Conservation (phyloP, 2,113 vertebrate genomes). For the Chloroceryle aenea region DNA sequence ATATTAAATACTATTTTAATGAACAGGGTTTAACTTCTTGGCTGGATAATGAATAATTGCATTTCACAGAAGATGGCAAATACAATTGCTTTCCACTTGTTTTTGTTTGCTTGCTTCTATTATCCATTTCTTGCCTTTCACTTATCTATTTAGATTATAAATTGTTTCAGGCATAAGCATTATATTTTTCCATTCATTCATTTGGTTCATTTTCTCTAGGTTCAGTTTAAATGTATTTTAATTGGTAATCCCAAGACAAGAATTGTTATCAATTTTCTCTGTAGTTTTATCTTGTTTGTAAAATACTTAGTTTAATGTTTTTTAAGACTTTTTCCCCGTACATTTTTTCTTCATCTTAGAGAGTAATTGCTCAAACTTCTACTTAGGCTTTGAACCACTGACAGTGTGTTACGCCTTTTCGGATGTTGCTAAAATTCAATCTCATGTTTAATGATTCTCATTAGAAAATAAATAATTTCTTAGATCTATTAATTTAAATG, state of each 20-base stretch:
- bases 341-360: not conserved
- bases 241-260: not conserved
- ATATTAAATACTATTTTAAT: not conserved
- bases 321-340: not conserved
- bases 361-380: not conserved
- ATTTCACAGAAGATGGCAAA: not conserved
- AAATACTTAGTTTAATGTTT: not conserved
- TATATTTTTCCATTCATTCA: not conserved
- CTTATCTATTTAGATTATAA: not conserved
- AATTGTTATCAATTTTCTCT: not conserved
- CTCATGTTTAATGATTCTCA: not conserved
- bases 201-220: not conserved
- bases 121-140: not conserved
- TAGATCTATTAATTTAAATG: conserved; percentile 10
- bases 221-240: not conserved
- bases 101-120: not conserved
- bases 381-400: not conserved
- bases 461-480: conserved; percentile 19
- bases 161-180: not conserved
- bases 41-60: not conserved
- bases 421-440: conserved; percentile 21
- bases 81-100: not conserved
- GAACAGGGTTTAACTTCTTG: not conserved
- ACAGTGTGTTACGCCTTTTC: not conserved
- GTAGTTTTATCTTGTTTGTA: not conserved